Conservation (phyloP, 2,888 invertebrate genomes). For the Dicycla oo region DNA sequence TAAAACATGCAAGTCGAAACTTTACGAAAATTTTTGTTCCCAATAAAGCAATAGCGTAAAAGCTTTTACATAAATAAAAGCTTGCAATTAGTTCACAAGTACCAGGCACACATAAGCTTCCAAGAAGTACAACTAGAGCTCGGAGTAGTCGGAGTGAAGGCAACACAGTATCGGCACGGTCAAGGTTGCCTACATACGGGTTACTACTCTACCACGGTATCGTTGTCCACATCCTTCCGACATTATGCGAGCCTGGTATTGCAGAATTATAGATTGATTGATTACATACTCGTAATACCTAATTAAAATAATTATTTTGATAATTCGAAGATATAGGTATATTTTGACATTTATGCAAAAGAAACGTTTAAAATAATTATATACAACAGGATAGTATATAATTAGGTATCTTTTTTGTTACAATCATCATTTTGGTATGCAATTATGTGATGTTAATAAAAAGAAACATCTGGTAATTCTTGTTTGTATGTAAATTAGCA, state of each 20-base stretch:
- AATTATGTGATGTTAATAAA: not conserved
- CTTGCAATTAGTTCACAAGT: constrained; percentile 65
- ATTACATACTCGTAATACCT: not conserved
- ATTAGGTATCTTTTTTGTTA: not conserved
- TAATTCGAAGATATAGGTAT: too few relatives aligned
- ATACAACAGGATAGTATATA: not conserved
- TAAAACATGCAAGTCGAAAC: constrained; percentile 3
- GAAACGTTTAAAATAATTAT: too few relatives aligned
- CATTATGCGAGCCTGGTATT: constrained; percentile 61
- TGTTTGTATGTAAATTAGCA: constrained; percentile 10
- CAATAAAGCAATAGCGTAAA: not conserved
- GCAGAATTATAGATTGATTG: constrained; percentile 18
- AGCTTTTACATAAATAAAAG: constrained; percentile 56
- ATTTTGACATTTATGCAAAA: not conserved
- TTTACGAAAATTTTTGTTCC: not conserved
- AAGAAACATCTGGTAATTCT: not conserved
- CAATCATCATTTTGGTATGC: not conserved
- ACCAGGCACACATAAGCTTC: constrained; percentile 72
- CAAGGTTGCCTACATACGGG: constrained; percentile 71
- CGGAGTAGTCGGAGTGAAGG: constrained; percentile 66
- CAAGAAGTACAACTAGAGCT: constrained; percentile 68
- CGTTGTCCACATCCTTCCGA: constrained; percentile 57
- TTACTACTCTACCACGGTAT: constrained; percentile 40
- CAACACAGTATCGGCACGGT: constrained; percentile 70
- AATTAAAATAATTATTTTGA: too few relatives aligned